phyloP scores from a whole-genome alignment of 1,140 invertebrate genomes.

The Teleogryllus occipitalis region DNA sequence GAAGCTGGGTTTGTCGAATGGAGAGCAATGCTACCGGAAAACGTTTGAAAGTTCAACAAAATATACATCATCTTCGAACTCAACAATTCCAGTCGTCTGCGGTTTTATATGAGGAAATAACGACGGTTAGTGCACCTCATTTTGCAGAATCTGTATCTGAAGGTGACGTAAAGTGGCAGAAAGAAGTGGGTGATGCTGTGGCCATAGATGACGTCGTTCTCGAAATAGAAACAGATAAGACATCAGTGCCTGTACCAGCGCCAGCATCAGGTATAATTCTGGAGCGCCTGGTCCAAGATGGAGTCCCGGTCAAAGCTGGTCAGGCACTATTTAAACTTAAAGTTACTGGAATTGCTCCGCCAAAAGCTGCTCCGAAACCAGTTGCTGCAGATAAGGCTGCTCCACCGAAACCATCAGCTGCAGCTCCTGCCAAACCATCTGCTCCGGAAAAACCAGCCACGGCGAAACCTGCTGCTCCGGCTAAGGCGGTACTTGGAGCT shows the following conservation, averaged over 20 bases:
- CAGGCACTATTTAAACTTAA: conserved; percentile 71
- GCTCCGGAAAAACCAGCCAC: conserved; percentile 49
- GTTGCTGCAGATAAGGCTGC: conserved; percentile 23
- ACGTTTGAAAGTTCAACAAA: too few relatives aligned
- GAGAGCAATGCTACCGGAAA: too few relatives aligned
- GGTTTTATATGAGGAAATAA: conserved; percentile 41
- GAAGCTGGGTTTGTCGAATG: too few relatives aligned
- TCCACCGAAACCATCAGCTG: conserved; percentile 35
- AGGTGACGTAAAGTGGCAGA: conserved; percentile 91
- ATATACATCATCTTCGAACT: not conserved
- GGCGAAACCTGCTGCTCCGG: conserved; percentile 67
- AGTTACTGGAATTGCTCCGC: conserved; percentile 36
- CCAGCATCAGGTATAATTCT: conserved; percentile 80
- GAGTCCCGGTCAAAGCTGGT: conserved; percentile 82
- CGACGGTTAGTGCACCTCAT: conserved; percentile 70
- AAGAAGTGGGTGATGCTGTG: conserved; percentile 82
- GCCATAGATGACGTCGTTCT: conserved; percentile 88
- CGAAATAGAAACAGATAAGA: conserved; percentile 99
- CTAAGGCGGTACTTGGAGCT: conserved; percentile 78
- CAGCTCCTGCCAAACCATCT: conserved; percentile 61
- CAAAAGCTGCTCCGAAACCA: not conserved
- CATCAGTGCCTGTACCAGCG: conserved; percentile 83
- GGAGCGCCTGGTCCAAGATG: conserved; percentile 78
- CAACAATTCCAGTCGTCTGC: not conserved
- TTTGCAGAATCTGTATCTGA: conserved; percentile 98